phyloP scores from a whole-genome alignment of 2,113 vertebrate genomes.

The Mustela nigripes region DNA sequence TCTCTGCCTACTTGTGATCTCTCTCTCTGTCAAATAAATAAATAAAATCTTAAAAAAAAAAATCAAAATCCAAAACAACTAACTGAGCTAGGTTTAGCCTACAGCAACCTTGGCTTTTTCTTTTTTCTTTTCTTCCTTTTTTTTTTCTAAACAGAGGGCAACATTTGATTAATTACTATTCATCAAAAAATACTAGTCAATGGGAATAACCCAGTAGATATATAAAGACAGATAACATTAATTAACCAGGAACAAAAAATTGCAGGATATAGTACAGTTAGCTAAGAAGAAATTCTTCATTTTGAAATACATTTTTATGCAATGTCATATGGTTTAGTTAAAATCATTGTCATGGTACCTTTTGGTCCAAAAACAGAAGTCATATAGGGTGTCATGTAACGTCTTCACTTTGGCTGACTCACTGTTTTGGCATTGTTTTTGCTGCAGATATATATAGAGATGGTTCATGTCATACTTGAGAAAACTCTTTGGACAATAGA shows the following conservation, averaged over 20 bases:
- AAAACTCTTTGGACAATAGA: constrained; percentile 30
- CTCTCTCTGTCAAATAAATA: not conserved
- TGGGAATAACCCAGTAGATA: constrained; percentile 51
- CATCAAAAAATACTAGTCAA: constrained; percentile 42
- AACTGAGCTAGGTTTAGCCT: constrained; percentile 55
- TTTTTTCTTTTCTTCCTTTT: not conserved
- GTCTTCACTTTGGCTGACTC: constrained; percentile 31
- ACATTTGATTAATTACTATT: constrained; percentile 67
- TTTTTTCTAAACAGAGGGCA: constrained; percentile 2
- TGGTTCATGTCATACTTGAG: constrained; percentile 5
- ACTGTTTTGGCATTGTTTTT: constrained; percentile 30
- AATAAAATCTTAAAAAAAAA: not conserved
- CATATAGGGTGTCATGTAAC: not conserved
- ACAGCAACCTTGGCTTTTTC: constrained; percentile 29
- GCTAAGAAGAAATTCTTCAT: not conserved
- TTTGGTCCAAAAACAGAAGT: constrained; percentile 54
- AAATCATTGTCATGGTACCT: constrained; percentile 38
- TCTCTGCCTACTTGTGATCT: too few species aligned
- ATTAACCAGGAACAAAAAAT: constrained; percentile 49
- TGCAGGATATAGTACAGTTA: not conserved
- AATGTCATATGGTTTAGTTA: constrained; percentile 49
- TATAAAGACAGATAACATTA: constrained; percentile 33
- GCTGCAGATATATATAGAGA: not conserved
- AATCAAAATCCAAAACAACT: not conserved
- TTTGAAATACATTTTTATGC: constrained; percentile 40